A percentile compares a stretch with the other conserved stretches of the same genome.
Evolutionary conservation across 2,888 invertebrate genomes (phyloP).

Genomic region (Oligia strigilis): DNA sequence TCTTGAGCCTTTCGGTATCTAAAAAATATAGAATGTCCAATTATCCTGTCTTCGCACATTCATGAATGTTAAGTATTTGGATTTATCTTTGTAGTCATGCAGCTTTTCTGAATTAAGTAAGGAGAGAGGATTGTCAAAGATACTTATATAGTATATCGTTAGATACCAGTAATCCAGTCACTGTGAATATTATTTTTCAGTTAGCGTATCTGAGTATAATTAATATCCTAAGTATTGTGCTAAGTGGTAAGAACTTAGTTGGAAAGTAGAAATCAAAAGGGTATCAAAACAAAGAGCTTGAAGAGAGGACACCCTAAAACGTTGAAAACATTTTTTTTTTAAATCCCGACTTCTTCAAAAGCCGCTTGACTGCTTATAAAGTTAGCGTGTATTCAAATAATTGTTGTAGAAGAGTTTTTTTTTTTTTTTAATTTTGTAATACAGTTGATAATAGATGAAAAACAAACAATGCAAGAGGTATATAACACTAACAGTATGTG

Average conservation of each 20-base stretch:
- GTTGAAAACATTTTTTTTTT: not conserved
- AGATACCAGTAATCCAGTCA: not conserved
- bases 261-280: not conserved
- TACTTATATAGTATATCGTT: too few species aligned
- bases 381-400: not conserved
- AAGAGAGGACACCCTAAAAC: not conserved
- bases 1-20: not conserved
- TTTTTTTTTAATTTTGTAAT: not conserved
- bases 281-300: not conserved
- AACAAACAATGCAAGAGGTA: not conserved
- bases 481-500: not conserved
- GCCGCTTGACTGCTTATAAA: not conserved
- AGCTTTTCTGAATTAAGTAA: slow-evolving; percentile 4
- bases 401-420: not conserved
- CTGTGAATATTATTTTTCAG: slow-evolving; percentile 4
- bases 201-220: not conserved
- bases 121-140: not conserved
- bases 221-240: not conserved
- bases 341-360: not conserved
- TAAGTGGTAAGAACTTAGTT: not conserved
- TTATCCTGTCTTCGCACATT: slow-evolving; percentile 34
- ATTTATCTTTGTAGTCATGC: slow-evolving; percentile 3
- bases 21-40: slow-evolving; percentile 28
- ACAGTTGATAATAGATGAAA: not conserved
- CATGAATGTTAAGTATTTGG: slow-evolving; percentile 11